Evolutionary conservation across 2,797 vertebrate genomes (phyloP), one percentile per base, ranked within the genome.

Genomic region (Cirrhinus mrigala): DNA sequence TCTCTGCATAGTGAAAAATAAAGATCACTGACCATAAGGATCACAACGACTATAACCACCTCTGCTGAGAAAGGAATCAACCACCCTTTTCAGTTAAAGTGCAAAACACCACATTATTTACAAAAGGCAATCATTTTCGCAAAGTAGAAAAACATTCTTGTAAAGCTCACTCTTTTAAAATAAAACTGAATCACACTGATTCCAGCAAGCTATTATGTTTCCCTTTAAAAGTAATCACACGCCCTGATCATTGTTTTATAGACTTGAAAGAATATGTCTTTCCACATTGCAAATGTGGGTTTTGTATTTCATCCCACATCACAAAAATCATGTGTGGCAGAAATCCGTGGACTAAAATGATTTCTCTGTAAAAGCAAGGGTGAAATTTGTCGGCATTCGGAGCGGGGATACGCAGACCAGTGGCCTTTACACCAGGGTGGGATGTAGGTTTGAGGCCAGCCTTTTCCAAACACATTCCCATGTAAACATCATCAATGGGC

Each of bases 401-500:
- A 0, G 93, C 91, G 0, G 93, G 96, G 18, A 95, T 70, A 3
- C 60, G 0, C 1, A 97, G 20, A 0, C 97, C 96, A 0, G 66
- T 52, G 0, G 93, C 95, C 52, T 91, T 92, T 68, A 98, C 91
- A 0, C 93, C 96, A 0, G 91, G 68, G 58, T 97, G 96, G 8
- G 94, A 91, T 0, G 52, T 5, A 0, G 97, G 96, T 0, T 2
- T 2, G 20, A 98, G 92, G 1, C 95, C 93, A 0, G 94, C 95
- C 24, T 89, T 93, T 86, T 94, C 40, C 88, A 97, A 86, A 82
- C 96, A 97, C 96, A 97, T 96, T 6, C 97, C 97, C 93, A 97
- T 89, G 90, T 95, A 97, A 56, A 96, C 96, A 0, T 97, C 97
- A 1, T 97, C 96, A 3, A 98, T 97, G 69, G 97, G 97, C 79